These are phyloP conservation scores for Caradrina clavipalpis DNA, from an alignment of 2,888 invertebrate species.

Conservation along the genomic window DNA sequence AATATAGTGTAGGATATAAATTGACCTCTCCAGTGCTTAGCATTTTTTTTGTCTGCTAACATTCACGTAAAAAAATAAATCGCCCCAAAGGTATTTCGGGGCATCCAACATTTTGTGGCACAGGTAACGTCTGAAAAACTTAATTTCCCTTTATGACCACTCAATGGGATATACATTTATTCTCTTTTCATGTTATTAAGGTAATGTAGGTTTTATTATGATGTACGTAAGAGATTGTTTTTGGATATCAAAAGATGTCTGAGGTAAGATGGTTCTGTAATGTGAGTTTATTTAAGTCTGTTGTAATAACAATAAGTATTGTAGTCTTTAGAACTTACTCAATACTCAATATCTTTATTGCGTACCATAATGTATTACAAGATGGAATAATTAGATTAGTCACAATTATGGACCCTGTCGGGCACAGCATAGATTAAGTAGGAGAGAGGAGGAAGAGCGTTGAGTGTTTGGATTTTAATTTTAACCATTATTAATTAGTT, in stretches of 20 bases:
- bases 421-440: too few relatives aligned
- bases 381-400: too few relatives aligned
- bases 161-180: conserved; percentile 33
- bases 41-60: conserved; percentile 49
- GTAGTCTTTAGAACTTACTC: conserved; percentile 1
- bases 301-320: background rate
- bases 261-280: conserved; percentile 5
- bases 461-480: too few relatives aligned
- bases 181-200: conserved; percentile 31
- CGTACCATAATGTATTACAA: too few relatives aligned
- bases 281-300: conserved; percentile 17
- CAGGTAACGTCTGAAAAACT: conserved; percentile 45
- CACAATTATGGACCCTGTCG: too few relatives aligned
- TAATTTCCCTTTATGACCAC: conserved; percentile 55
- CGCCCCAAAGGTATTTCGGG: conserved; percentile 36
- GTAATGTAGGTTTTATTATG: conserved; percentile 38
- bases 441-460: too few relatives aligned
- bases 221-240: conserved; percentile 34
- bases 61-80: conserved; percentile 50
- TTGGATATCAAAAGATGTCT: conserved; percentile 39
- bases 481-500: too few relatives aligned
- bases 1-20: conserved; percentile 60
- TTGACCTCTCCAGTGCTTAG: conserved; percentile 46
- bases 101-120: conserved; percentile 24
- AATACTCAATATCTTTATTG: too few relatives aligned